phyloP scores from a whole-genome alignment of 2,113 vertebrate genomes.

The Oncorhynchus clarkii region DNA sequence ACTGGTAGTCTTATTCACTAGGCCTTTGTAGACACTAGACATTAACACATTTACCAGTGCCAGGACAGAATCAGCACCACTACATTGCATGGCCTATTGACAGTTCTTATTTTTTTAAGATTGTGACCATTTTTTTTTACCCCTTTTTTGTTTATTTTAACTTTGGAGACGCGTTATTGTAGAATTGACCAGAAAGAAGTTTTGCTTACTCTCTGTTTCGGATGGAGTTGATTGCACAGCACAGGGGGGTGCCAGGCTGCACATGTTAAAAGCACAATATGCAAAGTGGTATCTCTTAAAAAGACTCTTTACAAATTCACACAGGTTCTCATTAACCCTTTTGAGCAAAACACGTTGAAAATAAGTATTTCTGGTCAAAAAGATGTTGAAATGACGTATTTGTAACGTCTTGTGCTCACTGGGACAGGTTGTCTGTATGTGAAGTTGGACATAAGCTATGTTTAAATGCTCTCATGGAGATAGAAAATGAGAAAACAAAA shows the following conservation, averaged over 20 bases:
- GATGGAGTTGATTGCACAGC: slow-evolving; percentile 32
- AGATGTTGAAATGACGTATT: no score
- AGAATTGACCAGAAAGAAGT: slow-evolving; percentile 65
- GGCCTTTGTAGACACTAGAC: slow-evolving; percentile 67
- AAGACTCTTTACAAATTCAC: slow-evolving; percentile 33
- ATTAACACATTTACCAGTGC: slow-evolving; percentile 66
- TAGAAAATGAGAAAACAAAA: slow-evolving; percentile 41
- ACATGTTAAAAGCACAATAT: slow-evolving; percentile 69
- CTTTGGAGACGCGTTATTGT: slow-evolving; percentile 53
- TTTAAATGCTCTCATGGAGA: slow-evolving; percentile 33
- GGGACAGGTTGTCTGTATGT: slow-evolving; percentile 49
- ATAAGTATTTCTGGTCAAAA: no score
- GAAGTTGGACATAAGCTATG: slow-evolving; percentile 69
- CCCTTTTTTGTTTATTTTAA: slow-evolving; percentile 50
- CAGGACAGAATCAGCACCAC: slow-evolving; percentile 63
- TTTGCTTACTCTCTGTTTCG: slow-evolving; percentile 27
- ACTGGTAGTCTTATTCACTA: slow-evolving; percentile 58
- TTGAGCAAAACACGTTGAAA: no score
- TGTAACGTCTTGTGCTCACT: no score
- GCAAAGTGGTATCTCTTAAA: slow-evolving; percentile 27
- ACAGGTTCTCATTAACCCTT: slow-evolving; percentile 28
- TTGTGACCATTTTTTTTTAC: neutral
- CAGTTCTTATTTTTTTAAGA: slow-evolving; percentile 26
- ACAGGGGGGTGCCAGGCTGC: slow-evolving; percentile 12
- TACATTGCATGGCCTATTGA: slow-evolving; percentile 54